Evolutionary conservation across 2,797 vertebrate species (phyloP), one percentile per base, ranked within the genome.

Genomic region (Xiphophorus birchmanni): DNA sequence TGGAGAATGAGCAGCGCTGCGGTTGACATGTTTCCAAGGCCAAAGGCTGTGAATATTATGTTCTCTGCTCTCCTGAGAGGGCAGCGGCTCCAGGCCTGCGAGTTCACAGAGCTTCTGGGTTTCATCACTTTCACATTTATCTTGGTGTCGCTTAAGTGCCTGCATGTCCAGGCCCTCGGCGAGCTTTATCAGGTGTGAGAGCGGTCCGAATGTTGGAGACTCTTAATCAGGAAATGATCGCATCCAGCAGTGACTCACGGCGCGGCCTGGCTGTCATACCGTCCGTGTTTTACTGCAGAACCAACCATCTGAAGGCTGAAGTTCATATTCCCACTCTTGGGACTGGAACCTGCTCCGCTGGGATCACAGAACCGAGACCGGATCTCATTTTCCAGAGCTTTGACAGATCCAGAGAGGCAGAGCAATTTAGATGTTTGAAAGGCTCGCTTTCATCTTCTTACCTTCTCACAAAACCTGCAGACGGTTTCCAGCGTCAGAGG

Each of bases 81-180:
- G 83, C 44, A 17, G 87, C 81, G 9, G 88, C 60, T 82, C 85
- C 88, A 74, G 92, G 89, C 84, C 80, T 82, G 48, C 17, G 72
- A 87, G 88, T 86, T 90, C 84, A 91, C 40, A 44, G 82, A 91
- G 86, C 81, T 87, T 91, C 93, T 95, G 94, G 85, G 94, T 93
- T 95, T 94, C 93, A 93, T 96, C 95, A 95, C 92, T 85, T 86
- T 81, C 79, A 84, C 88, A 95, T 95, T 92, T 91, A 95, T 96
- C 93, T 93, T 85, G 74, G 73, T 89, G 90, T 94, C 87, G 89
- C 91, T 92, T 78, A 78, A 87, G 87, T 48, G 89, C 82, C 90
- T 85, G 81, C 32, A 60, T 84, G 89, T 92, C 90, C 91, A 86
- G 90, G 88, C 84, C 92, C 89, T 92, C 82, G 78, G 88, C 21